Conservation (phyloP, 2,888 invertebrate species). For the Diaprepes abbreviatus region DNA sequence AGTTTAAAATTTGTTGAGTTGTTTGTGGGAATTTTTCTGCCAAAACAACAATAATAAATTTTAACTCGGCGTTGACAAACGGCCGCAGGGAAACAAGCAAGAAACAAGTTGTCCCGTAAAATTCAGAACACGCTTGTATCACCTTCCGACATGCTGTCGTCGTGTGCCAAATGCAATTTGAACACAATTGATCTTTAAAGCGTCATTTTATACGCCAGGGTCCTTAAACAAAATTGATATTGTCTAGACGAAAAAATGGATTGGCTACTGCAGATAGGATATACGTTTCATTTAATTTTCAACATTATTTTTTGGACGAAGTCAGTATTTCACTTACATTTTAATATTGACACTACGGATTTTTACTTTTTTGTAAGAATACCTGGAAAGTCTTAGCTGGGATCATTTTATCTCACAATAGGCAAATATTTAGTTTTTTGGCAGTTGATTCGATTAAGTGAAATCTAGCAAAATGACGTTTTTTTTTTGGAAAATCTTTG, state of each 20-base stretch:
- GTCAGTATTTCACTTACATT: no score
- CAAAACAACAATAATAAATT: slow-evolving; percentile 61
- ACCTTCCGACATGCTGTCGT: slow-evolving; percentile 58
- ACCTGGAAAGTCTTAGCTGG: no score
- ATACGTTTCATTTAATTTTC: not conserved
- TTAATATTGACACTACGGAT: no score
- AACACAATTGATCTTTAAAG: slow-evolving; percentile 10
- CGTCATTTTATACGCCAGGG: not conserved
- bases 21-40: not conserved
- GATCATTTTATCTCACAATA: no score
- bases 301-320: not conserved
- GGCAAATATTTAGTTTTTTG: no score
- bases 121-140: slow-evolving; percentile 32
- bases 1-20: slow-evolving; percentile 11
- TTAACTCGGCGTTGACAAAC: slow-evolving; percentile 66
- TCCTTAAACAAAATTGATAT: not conserved
- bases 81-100: slow-evolving; percentile 61
- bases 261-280: not conserved
- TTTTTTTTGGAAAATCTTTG: no score
- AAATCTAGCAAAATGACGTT: no score
- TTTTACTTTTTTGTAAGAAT: no score
- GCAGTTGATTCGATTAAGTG: no score
- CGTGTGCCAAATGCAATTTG: slow-evolving; percentile 51
- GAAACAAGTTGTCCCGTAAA: slow-evolving; percentile 51
- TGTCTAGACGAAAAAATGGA: not conserved